Evolutionary conservation across 2,113 vertebrate species (phyloP).

Genomic region (Mirza zaza): DNA sequence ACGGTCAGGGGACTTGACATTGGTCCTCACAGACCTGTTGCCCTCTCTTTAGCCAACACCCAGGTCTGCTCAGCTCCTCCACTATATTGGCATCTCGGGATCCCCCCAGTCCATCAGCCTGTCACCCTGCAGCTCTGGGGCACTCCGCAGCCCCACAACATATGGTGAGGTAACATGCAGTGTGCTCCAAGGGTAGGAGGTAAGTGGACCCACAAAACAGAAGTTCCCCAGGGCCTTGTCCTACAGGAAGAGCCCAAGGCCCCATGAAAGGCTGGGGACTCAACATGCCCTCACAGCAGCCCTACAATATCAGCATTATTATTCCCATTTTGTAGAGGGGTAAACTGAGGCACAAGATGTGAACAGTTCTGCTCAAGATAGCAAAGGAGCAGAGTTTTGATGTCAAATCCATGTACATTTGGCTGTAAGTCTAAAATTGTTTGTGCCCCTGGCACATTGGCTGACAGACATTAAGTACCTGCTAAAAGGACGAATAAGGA

Average conservation of each 20-base stretch:
- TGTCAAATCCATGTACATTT: rapidly evolving
- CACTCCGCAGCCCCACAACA: not conserved
- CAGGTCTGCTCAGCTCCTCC: not conserved
- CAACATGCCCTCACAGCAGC: not conserved
- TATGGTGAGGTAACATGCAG: not conserved
- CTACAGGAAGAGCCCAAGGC: not conserved
- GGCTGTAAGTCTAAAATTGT: not conserved
- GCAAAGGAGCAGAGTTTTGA: not conserved
- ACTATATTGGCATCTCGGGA: not conserved
- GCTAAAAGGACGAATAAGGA: not conserved
- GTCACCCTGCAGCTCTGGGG: not conserved
- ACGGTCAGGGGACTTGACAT: not conserved
- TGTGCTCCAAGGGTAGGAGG: not conserved
- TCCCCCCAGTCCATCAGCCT: not conserved
- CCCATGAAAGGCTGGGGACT: rapidly evolving
- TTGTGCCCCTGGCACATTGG: not conserved
- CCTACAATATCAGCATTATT: not conserved
- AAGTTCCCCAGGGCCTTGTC: not conserved
- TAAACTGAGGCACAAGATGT: not conserved
- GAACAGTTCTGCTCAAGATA: not conserved
- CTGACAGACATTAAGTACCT: too few relatives aligned
- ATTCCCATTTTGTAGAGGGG: not conserved
- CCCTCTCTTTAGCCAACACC: not conserved
- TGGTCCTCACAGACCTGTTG: not conserved
- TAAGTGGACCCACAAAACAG: not conserved